Percentiles rank a stretch among this genome's conserved stretches.
These are phyloP conservation scores for Nomada flava DNA, from an alignment of 2,888 invertebrate species.

Conservation along the genomic window DNA sequence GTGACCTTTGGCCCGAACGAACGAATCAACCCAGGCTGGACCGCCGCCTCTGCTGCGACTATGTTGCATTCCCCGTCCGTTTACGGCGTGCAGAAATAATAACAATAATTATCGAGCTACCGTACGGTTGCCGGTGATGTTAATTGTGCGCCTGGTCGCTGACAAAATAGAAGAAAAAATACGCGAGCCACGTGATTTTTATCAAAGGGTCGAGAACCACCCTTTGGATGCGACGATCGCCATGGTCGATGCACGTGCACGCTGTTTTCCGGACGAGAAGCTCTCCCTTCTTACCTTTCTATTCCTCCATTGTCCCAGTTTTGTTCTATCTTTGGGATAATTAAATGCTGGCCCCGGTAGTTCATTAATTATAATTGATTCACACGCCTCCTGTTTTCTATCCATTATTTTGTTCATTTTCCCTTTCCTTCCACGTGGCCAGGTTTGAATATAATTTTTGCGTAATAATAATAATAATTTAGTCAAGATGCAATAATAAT, in stretches of 20 bases:
- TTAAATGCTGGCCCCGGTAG: too few species aligned
- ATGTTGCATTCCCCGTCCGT: constrained; percentile 55
- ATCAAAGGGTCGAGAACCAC: background rate
- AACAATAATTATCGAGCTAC: constrained; percentile 69
- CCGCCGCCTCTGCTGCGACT: constrained; percentile 50
- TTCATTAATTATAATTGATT: too few species aligned
- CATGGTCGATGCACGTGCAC: background rate
- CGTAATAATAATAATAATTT: too few species aligned
- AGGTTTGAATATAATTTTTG: too few species aligned
- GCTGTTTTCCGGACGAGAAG: background rate
- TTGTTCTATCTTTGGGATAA: too few species aligned
- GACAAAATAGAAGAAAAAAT: background rate
- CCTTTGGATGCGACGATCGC: background rate
- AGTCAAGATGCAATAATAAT: too few species aligned
- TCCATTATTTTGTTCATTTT: too few species aligned
- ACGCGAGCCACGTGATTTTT: constrained; percentile 33
- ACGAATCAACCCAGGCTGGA: constrained; percentile 64
- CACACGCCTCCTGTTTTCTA: too few species aligned
- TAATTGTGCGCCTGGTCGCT: constrained; percentile 54
- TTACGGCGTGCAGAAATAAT: constrained; percentile 59
- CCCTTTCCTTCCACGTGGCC: too few species aligned
- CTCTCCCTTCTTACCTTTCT: background rate
- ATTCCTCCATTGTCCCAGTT: background rate
- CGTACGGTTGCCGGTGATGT: constrained; percentile 43
- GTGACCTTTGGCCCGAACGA: constrained; percentile 63